These are phyloP conservation scores for Dipodomys ordii DNA, from an alignment of 2,113 vertebrate genomes.

Conservation along the genomic window DNA sequence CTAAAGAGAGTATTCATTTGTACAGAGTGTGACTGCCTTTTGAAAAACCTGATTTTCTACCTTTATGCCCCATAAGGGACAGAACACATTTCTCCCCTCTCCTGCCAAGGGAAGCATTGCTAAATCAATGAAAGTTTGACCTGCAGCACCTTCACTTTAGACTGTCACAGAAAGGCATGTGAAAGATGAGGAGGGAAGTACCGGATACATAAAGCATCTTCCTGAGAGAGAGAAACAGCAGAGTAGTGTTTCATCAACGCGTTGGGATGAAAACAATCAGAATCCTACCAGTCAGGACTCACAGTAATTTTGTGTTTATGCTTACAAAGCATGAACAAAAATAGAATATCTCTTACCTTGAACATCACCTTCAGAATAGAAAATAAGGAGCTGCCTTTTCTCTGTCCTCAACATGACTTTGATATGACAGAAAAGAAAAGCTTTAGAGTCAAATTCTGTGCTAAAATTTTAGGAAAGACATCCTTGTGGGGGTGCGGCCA, in stretches of 20 bases:
- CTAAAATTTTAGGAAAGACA: slow-evolving; percentile 10
- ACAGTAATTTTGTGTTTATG: slow-evolving; percentile 55
- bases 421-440: slow-evolving; percentile 4
- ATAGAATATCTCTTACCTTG: slow-evolving; percentile 61
- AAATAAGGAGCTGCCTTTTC: background rate
- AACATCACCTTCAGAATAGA: slow-evolving; percentile 61
- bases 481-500: background rate
- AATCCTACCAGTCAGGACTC: slow-evolving; percentile 26
- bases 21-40: slow-evolving; percentile 15
- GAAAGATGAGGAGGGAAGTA: background rate
- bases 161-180: slow-evolving; percentile 42
- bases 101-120: slow-evolving; percentile 21
- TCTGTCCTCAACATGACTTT: background rate
- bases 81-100: slow-evolving; percentile 1
- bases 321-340: slow-evolving; percentile 58
- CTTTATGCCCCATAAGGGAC: slow-evolving; percentile 18
- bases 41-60: slow-evolving; percentile 57
- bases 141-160: slow-evolving; percentile 54
- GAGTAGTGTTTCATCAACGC: background rate
- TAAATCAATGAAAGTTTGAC: slow-evolving; percentile 67
- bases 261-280: slow-evolving; percentile 53
- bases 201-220: slow-evolving; percentile 1
- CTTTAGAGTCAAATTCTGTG: slow-evolving; percentile 29
- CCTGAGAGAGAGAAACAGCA: slow-evolving; percentile 42
- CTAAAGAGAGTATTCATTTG: background rate